These are phyloP conservation scores for Thunnus albacares DNA, from an alignment of 2,797 vertebrate species.

Conservation along the genomic window DNA sequence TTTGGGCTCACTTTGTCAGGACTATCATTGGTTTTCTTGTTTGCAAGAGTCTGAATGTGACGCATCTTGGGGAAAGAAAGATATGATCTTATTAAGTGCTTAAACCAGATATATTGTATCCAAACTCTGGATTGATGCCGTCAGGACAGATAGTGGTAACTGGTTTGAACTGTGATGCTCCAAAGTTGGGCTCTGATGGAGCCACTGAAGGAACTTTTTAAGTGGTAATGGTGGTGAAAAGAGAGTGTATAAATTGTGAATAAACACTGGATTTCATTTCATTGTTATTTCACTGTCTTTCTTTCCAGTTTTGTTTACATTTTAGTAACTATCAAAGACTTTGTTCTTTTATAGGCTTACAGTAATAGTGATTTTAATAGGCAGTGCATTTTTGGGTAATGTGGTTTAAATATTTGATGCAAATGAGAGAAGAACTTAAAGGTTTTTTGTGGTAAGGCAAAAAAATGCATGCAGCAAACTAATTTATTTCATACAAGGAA, in stretches of 20 bases:
- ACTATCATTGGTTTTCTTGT: conserved; percentile 57
- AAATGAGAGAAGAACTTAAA: neutral
- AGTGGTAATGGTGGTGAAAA: conserved; percentile 56
- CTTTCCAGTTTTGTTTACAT: conserved; percentile 14
- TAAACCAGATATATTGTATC: conserved; percentile 53
- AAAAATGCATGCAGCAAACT: neutral
- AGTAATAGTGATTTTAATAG: neutral
- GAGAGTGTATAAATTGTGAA: conserved; percentile 84
- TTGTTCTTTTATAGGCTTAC: neutral
- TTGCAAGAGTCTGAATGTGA: conserved; percentile 41
- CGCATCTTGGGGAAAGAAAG: conserved; percentile 11
- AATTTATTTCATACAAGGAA: neutral
- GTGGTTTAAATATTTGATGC: neutral
- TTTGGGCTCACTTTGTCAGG: conserved; percentile 51
- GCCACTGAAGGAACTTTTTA: conserved; percentile 42
- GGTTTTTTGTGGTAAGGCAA: neutral
- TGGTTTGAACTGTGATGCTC: conserved; percentile 61
- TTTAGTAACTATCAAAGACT: neutral
- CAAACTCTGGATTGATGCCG: conserved; percentile 25
- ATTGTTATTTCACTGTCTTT: conserved; percentile 16
- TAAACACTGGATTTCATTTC: conserved; percentile 79
- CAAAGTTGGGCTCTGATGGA: conserved; percentile 35
- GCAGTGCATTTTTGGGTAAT: neutral
- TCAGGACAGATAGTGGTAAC: conserved; percentile 29
- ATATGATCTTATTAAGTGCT: conserved; percentile 68